Evolutionary conservation across 2,888 invertebrate species (phyloP), one percentile per base, ranked within the genome.

Genomic region (Phaonia tiefii): DNA sequence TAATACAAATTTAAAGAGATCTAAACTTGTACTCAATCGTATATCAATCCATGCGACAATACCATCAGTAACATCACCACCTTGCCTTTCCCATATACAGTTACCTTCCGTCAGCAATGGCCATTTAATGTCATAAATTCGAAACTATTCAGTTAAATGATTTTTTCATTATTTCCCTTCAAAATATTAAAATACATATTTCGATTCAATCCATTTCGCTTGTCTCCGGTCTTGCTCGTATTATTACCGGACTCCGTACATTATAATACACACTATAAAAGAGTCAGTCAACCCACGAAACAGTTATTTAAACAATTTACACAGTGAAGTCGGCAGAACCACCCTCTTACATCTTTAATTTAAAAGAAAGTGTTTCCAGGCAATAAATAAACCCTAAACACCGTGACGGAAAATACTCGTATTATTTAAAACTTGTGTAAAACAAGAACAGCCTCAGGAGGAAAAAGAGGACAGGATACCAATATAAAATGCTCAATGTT

Each of bases 141-240:
- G 86, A 83, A 86, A 86, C 86, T 88, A 88, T 89, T 88, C 89
- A 88, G 88, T 87, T 83, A 86, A 88, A 87, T 88, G 86, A 85
- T 88, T 88, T 89, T 87, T 87, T 87, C 88, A 89, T 88, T 89
- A 88, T 88, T 88, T 87, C 87, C 83, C 84, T 81, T 83, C 67
- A 77, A 74, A 73, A 56, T 66, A 80, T 51, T 26, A 22, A 56
- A 63, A 15, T 13, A 56, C 42, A 49, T 20, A 51, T 51, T 49
- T 66, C 63, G 49, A 69, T 73, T 67, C 66, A 70, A 72, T 79
- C 75, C 69, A 72, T 79, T 67, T 75, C 63, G 56, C 37, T 60
- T 17, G 49, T 39, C 26, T 65, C 25, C 51, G 37, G 71, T 66
- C 26, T 22, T 66, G n/a, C 58, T n/a, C 54, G 10, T 72, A 39